Evolutionary conservation across 2,113 vertebrate genomes (phyloP).

Genomic region (Crotalus helleri): DNA sequence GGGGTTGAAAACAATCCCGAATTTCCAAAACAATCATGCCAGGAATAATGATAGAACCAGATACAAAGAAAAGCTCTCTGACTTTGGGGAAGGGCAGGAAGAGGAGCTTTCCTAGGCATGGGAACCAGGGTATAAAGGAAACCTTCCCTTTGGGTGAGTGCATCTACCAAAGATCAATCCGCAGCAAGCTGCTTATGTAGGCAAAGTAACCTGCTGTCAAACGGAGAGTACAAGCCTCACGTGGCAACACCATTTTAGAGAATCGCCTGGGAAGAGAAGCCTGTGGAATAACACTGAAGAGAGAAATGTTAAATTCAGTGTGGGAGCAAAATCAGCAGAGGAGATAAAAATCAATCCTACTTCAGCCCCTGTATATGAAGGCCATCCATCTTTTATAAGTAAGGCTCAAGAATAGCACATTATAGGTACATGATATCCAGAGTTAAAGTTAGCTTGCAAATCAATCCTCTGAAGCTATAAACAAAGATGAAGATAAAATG

Average conservation of each 20-base stretch:
- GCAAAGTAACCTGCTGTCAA: background rate
- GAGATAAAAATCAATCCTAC: background rate
- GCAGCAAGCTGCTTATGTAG: background rate
- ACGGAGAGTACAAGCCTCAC: constrained; percentile 4
- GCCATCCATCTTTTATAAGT: background rate
- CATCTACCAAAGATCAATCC: background rate
- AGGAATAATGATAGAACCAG: constrained; percentile 48
- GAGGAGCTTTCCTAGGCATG: constrained; percentile 14
- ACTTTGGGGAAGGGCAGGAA: constrained; percentile 13
- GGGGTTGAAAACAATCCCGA: constrained; percentile 52
- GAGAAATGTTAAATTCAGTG: background rate
- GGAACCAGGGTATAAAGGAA: constrained; percentile 23
- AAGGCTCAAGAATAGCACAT: background rate
- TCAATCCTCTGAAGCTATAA: background rate
- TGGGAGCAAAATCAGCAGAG: background rate
- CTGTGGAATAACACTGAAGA: background rate
- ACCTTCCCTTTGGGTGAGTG: background rate
- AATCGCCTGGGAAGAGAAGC: constrained; percentile 14
- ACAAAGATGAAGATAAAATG: background rate
- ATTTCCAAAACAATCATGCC: constrained; percentile 56
- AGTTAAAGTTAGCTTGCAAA: background rate
- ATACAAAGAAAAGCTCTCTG: constrained; percentile 32
- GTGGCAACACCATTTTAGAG: background rate
- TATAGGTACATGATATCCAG: background rate
- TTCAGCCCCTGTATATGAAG: background rate